Conservation (phyloP, 2,113 vertebrate genomes). For the Perca fluviatilis region DNA sequence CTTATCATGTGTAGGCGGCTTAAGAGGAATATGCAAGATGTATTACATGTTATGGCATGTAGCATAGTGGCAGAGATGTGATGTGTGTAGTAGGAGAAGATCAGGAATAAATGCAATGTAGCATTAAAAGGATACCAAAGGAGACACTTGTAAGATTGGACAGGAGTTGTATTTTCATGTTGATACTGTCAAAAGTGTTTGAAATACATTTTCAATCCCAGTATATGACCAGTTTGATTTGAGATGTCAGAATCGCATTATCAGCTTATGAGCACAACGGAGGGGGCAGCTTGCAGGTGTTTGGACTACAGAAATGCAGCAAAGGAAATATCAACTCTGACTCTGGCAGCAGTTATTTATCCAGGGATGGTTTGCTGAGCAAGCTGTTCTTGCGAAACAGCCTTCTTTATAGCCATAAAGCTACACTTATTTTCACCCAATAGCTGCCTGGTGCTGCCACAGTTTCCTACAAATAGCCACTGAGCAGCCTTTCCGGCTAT, state of each 20-base stretch:
- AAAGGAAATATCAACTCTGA: conserved; percentile 28
- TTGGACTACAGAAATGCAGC: conserved; percentile 20
- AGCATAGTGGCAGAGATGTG: conserved; percentile 7
- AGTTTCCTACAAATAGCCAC: conserved; percentile 15
- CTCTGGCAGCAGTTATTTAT: conserved; percentile 37
- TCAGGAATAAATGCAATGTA: conserved; percentile 4
- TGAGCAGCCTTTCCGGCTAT: conserved; percentile 33
- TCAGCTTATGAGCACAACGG: conserved; percentile 10
- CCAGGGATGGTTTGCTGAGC: conserved; percentile 43
- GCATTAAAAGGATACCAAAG: conserved; percentile 3
- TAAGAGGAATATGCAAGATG: conserved; percentile 11
- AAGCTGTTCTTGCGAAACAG: conserved; percentile 41
- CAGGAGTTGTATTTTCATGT: conserved; percentile 14
- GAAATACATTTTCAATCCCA: conserved; percentile 1
- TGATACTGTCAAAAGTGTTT: conserved; percentile 6
- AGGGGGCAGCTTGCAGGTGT: conserved; percentile 29
- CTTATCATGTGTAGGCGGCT: too few species aligned
- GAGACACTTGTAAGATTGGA: not conserved
- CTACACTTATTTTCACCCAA: conserved; percentile 23
- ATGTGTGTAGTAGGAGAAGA: conserved; percentile 3
- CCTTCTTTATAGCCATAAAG: conserved; percentile 51
- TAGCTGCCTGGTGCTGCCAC: conserved; percentile 6
- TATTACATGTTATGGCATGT: conserved; percentile 26
- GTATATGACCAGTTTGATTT: conserved; percentile 4
- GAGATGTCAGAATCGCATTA: conserved; percentile 4